Evolutionary conservation across 1,140 invertebrate genomes (phyloP).

Genomic region (Drosophila murphyi): DNA sequence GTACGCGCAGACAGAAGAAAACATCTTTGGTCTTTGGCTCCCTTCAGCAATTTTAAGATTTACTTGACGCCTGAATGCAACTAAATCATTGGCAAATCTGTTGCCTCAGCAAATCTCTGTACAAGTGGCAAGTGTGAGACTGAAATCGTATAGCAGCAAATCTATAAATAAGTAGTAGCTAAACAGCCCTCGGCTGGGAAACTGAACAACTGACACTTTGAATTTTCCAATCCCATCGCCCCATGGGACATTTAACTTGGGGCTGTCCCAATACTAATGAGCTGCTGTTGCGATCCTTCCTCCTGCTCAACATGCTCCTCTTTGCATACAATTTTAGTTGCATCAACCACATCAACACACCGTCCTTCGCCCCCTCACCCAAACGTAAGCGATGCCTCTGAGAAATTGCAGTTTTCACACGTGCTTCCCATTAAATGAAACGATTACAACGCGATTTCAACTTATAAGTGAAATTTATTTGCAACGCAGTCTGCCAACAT

Average conservation of each 20-base stretch:
- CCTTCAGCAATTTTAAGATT: conserved; percentile 59
- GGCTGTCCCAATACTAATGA: conserved; percentile 65
- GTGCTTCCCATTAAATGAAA: conserved; percentile 82
- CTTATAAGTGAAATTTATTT: conserved; percentile 83
- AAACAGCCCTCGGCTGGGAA: conserved; percentile 30
- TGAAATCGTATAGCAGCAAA: neutral
- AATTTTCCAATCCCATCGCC: conserved; percentile 6
- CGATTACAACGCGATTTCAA: conserved; percentile 70
- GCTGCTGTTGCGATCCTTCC: conserved; percentile 46
- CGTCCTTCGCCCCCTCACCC: neutral
- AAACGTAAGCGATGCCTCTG: conserved; percentile 23
- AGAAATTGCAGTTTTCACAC: conserved; percentile 78
- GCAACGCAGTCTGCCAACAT: conserved; percentile 52
- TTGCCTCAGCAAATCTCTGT: conserved; percentile 49
- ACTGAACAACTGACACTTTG: conserved; percentile 33
- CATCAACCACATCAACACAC: conserved; percentile 1
- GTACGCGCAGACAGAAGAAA: conserved; percentile 21
- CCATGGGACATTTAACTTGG: conserved; percentile 17
- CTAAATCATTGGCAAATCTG: conserved; percentile 79
- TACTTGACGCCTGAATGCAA: conserved; percentile 67
- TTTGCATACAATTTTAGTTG: conserved; percentile 54
- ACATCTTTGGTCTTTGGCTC: conserved; percentile 11
- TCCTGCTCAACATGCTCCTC: neutral
- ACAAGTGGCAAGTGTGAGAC: conserved; percentile 10
- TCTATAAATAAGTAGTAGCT: conserved; percentile 32